Evolutionary conservation across 2,113 vertebrate species (phyloP).

Genomic region (Melozone crissalis): DNA sequence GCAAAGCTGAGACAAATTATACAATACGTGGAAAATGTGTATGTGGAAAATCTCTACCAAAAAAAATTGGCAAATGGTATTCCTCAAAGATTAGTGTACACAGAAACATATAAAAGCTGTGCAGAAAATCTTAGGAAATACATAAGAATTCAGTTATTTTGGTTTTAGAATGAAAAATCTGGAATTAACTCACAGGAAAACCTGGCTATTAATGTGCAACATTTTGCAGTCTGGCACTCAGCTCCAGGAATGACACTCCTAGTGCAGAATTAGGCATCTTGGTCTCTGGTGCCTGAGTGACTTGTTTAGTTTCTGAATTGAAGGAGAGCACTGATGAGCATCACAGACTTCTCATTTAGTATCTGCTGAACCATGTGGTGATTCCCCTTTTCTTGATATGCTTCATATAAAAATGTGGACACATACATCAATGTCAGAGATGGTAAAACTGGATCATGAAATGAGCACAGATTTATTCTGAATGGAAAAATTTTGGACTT

Average conservation of each 20-base stretch:
- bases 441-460: neutral
- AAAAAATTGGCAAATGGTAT: slow-evolving; percentile 16
- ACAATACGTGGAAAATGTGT: slow-evolving; percentile 13
- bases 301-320: neutral
- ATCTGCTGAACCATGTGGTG: neutral
- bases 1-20: slow-evolving; percentile 6
- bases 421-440: neutral
- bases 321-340: neutral
- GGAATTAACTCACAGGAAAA: neutral
- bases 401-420: neutral
- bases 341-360: neutral
- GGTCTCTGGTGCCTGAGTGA: neutral
- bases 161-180: slow-evolving; percentile 23
- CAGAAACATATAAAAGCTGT: neutral
- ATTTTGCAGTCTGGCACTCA: neutral
- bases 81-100: neutral
- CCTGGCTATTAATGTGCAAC: neutral
- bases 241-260: neutral
- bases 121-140: slow-evolving; percentile 26
- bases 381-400: neutral
- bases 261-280: neutral
- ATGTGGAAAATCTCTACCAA: slow-evolving; percentile 27
- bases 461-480: slow-evolving; percentile 20
- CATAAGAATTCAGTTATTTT: slow-evolving; percentile 23
- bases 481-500: slow-evolving; percentile 42